Evolutionary conservation across 1,140 invertebrate species (phyloP), one percentile per base, ranked within the genome.

Genomic region (Hydropsyche tenuis): DNA sequence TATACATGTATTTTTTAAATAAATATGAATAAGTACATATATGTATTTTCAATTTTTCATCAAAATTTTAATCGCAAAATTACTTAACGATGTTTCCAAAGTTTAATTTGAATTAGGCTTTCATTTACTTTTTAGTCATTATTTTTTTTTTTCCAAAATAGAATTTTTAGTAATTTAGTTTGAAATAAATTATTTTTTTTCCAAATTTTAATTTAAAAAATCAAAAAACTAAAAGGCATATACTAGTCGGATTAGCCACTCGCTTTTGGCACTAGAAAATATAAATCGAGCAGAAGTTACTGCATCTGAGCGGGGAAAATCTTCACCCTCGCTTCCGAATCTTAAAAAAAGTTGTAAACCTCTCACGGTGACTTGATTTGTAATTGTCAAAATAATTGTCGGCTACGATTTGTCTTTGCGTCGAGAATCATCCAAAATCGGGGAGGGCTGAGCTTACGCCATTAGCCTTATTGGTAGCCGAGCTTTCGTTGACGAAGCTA

Each of bases 311-410:
- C 5, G 20, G 20, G 63, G 30, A 37, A 3, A 9, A 4, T 37
- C 63, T 45, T 48, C 25, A 30, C 30, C 60, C 30, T 60, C 56
- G 22, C 56, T 27, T 20, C 23, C 22, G 20, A 60, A 11, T 60
- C 56, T 30, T 9, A 56, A 43, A 69, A 73, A 72, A 70, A 71
- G 72, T 70, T 72, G 53, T 73, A 69, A 73, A 75, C 53, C 76
- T 75, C 72, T 77, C 73, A 77, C 76, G 76, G 70, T 77, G 71
- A 75, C 73, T 77, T 77, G 76, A 77, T 77, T 77, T 77, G 76
- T 75, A 73, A 77, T 73, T 77, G 73, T 77, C 76, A 77, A 75
- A 75, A 75, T 75, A 77, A 77, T 75, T 73, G 74, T 75, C 71
- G 60, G 16, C 64, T n/a, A 71, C 62, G 64, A 75, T 77, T 77